phyloP scores from a whole-genome alignment of 2,113 vertebrate species.

The Platichthys stellatus region DNA sequence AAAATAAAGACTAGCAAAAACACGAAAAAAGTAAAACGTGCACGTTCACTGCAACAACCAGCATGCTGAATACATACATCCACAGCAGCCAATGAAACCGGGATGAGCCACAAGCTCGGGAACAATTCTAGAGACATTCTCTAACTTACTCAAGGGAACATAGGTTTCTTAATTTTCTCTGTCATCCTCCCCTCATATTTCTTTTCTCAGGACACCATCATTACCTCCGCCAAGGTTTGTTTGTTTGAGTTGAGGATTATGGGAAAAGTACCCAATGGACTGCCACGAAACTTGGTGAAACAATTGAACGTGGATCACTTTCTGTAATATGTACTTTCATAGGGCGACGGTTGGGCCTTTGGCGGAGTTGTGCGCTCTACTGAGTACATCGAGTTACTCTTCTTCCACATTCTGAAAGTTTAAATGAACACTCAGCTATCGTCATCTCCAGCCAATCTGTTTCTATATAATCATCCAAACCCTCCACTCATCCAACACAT shows the following conservation, averaged over 20 bases:
- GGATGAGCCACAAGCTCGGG: conserved; percentile 5
- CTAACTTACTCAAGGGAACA: background rate
- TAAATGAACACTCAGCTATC: background rate
- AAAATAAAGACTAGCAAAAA: conserved; percentile 6
- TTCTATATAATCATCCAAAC: background rate
- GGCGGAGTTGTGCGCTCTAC: too few relatives aligned
- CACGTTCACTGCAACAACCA: conserved; percentile 39
- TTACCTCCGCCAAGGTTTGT: background rate
- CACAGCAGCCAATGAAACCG: conserved; percentile 30
- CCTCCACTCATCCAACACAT: background rate
- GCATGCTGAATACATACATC: conserved; percentile 50
- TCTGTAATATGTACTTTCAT: too few relatives aligned
- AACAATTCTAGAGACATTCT: conserved; percentile 9
- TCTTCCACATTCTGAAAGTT: background rate
- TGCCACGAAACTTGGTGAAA: too few relatives aligned
- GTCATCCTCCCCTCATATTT: background rate
- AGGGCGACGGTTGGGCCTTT: too few relatives aligned
- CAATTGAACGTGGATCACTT: too few relatives aligned
- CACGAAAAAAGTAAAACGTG: background rate
- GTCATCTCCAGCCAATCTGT: background rate
- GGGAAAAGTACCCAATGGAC: too few relatives aligned
- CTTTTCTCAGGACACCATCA: background rate
- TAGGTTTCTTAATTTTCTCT: background rate
- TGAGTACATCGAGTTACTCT: too few relatives aligned
- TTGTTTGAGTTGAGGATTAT: too few relatives aligned